Evolutionary conservation across 2,888 invertebrate genomes (phyloP).

Genomic region (Papilio protenor): DNA sequence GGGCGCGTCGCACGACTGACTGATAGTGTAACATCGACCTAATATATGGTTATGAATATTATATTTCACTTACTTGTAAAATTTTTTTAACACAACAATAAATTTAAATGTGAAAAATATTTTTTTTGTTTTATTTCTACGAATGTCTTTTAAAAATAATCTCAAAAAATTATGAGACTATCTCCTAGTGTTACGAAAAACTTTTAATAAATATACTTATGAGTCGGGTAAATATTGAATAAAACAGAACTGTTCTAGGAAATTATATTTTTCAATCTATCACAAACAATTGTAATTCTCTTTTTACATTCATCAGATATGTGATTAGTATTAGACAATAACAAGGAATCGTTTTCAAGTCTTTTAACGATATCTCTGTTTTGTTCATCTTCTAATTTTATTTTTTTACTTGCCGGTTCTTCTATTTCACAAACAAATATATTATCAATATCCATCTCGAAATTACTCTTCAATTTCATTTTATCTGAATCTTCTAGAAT

Average conservation of each 20-base stretch:
- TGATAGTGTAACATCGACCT: slow-evolving; percentile 67
- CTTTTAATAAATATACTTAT: too few relatives aligned
- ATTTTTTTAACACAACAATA: slow-evolving; percentile 84
- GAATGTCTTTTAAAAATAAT: not conserved
- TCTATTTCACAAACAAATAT: slow-evolving; percentile 60
- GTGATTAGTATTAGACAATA: slow-evolving; percentile 60
- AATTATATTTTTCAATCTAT: slow-evolving; percentile 63
- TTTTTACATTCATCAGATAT: slow-evolving; percentile 57
- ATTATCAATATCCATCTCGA: slow-evolving; percentile 69
- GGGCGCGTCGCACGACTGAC: slow-evolving; percentile 3
- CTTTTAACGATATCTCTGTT: slow-evolving; percentile 59
- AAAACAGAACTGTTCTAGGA: slow-evolving; percentile 45
- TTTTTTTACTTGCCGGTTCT: slow-evolving; percentile 68
- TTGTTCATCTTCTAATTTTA: slow-evolving; percentile 60
- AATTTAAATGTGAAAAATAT: slow-evolving; percentile 80
- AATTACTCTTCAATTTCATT: slow-evolving; percentile 57
- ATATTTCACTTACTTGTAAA: slow-evolving; percentile 84
- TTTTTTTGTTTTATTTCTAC: slow-evolving; percentile 65
- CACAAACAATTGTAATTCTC: slow-evolving; percentile 62
- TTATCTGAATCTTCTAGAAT: slow-evolving; percentile 38
- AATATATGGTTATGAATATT: slow-evolving; percentile 78
- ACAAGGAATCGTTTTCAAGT: slow-evolving; percentile 61
- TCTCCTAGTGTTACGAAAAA: too few relatives aligned
- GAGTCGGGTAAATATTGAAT: slow-evolving; percentile 48
- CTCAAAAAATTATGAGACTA: not conserved